Base-by-base conservation (phyloP, 2,888 invertebrate genomes). In the Hybos culiciformis region DNA sequence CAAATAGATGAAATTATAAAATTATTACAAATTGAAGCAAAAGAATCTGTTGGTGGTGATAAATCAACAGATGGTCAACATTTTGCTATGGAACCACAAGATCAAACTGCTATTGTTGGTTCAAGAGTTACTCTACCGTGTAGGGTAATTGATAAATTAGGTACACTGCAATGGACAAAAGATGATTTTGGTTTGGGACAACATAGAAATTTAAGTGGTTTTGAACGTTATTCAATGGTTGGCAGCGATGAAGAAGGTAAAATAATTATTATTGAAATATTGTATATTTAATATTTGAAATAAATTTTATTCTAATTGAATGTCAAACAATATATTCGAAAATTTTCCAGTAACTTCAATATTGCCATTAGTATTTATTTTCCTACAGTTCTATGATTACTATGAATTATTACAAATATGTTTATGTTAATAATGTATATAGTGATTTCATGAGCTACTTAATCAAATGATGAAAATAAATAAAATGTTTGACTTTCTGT, bases 111-210 rank as follows among this genome's bases (percentile, higher is more conserved):
- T 14, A 83, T 88, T 46, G 80, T 86, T 43, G 92, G 92, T 17
- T 83, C 85, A 47, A 77, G 83, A 46, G 86, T 91, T 36, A 86
- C 90, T 9, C 70, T 94, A 46, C 88, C 90, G 19, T 96, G 94
- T 65, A 72, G 86, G 31, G 90, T 94, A 31, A 80, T 86, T 58
- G 81, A 86, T 62, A 87, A 91, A 63, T 78, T 77, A 48, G 96
- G 96, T 1, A 78, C 82, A 40, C 74, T 96, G 42, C 96, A 96
- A 63, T 96, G 97, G 97, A 94, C 94, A 40, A 87, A 91, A 61
- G 92, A 94, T 58, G 93, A 91, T 61, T 96, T 94, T 57, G 96
- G 93, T 0, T 74, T 97, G 41, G 96, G 96, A 8, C 79, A 85
- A 0, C 85, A 90, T 53, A 73, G 94, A 46, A 84, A 88, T 54